Evolutionary conservation across 2,888 invertebrate genomes (phyloP).

Genomic region (Callosobruchus maculatus): DNA sequence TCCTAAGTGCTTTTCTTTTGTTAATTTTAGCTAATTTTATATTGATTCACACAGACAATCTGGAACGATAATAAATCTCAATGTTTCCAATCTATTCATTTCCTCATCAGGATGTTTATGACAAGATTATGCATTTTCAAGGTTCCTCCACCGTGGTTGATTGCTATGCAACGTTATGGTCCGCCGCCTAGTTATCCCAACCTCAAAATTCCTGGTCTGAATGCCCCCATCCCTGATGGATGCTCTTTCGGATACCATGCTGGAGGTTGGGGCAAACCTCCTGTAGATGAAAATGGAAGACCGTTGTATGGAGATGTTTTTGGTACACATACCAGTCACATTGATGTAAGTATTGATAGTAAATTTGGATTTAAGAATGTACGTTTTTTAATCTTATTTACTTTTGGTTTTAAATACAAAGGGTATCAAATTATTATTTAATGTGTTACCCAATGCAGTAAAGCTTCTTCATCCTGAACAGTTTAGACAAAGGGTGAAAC

Average conservation of each 20-base stretch:
- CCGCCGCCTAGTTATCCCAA: conserved; percentile 99
- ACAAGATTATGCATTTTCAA: neutral
- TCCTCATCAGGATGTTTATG: neutral
- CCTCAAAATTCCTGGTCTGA: conserved; percentile 94
- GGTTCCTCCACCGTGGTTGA: conserved; percentile 89
- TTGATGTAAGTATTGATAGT: conserved; percentile 71
- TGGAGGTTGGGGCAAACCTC: conserved; percentile 99
- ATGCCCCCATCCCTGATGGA: conserved; percentile 96
- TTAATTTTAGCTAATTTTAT: too few species aligned
- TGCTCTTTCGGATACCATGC: conserved; percentile 99
- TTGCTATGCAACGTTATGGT: conserved; percentile 97
- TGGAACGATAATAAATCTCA: too few species aligned
- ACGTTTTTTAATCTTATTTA: too few species aligned
- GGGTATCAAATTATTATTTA: too few species aligned
- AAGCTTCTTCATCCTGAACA: too few species aligned
- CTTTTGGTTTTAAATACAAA: too few species aligned
- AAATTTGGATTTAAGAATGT: neutral
- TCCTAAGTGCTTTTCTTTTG: too few species aligned
- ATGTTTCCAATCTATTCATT: too few species aligned
- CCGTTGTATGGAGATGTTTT: conserved; percentile 99
- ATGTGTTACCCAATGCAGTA: too few species aligned
- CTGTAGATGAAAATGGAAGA: conserved; percentile 96
- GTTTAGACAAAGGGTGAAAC: too few species aligned
- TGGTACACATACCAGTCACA: conserved; percentile 72
- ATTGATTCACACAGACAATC: too few species aligned